Base-by-base conservation (phyloP, 2,888 invertebrate species). In the Callimorpha dominula region DNA sequence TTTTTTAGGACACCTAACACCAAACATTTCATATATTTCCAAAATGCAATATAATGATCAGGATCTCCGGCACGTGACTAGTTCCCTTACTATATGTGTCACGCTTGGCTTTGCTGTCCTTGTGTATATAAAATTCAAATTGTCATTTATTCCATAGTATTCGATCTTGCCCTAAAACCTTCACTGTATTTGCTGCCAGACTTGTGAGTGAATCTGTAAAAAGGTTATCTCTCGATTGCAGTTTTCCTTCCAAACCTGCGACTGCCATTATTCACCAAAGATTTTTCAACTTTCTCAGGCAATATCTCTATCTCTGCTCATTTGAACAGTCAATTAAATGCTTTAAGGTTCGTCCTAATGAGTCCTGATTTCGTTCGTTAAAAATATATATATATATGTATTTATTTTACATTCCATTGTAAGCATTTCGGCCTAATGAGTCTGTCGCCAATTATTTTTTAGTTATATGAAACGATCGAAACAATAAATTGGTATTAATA, bases 241-340 rank as follows among this genome's bases (percentile, higher is more conserved):
- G 52, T 68, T 68, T 68, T 72, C 49, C 64, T 71, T 71, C 43
- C 52, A 69, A 17, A 70, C 43, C 70, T 77, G 72, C 14, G 46
- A 80, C 78, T 82, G 81, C 84, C 85, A 84, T 86, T 71, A 71
- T 49, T 76, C 66, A 82, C 87, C 87, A 87, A 86, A 86, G 84
- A 86, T 71, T 52, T 57, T 70, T 65, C 31, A 77, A 81, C 57
- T 69, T 81, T 73, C 71, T 78, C 68, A 72, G 74, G 64, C 68
- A 78, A 66, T 75, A n/a, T n/a, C n/a, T n/a, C n/a, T n/a, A n/a
- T n/a, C n/a, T n/a, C 75, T 64, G 64, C 76, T 81, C 70, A 69
- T 73, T 81, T 75, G 17, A 81, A 79, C 79, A 83, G 88, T 89
- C 89, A 90, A 88, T 89, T 87, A 88, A 79, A 83, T 83, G 87